Percentiles rank a stretch among this genome's conserved stretches.
Evolutionary conservation across 2,113 vertebrate species (phyloP).

Genomic region (Callopanchax toddi): DNA sequence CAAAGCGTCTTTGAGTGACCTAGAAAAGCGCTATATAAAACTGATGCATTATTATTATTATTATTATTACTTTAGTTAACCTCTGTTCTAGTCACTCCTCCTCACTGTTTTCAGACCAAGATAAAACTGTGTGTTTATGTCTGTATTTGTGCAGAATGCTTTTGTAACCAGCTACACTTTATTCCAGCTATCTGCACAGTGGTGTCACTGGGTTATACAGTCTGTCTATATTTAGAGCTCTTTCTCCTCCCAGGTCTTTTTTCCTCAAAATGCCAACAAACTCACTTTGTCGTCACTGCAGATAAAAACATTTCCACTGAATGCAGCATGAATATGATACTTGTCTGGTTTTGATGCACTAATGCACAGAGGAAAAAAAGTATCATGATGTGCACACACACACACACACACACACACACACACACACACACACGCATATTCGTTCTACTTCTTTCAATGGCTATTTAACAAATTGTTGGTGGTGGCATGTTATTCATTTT

Average conservation of each 20-base stretch:
- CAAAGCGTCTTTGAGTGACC: too few relatives aligned
- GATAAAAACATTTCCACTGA: neutral
- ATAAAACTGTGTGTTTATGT: neutral
- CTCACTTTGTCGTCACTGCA: slow-evolving; percentile 9
- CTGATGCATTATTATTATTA: too few relatives aligned
- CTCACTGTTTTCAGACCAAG: neutral
- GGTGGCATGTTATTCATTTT: neutral
- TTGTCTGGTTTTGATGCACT: neutral
- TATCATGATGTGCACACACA: neutral
- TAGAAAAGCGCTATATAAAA: too few relatives aligned
- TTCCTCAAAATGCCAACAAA: slow-evolving; percentile 12
- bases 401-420: neutral
- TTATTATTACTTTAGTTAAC: neutral
- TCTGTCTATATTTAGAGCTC: slow-evolving; percentile 61
- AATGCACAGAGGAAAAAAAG: neutral
- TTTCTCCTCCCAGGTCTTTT: neutral
- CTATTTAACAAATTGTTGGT: neutral
- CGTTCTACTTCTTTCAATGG: neutral
- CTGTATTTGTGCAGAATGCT: slow-evolving; percentile 5
- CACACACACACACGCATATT: neutral
- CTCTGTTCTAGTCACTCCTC: neutral
- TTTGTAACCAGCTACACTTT: slow-evolving; percentile 6
- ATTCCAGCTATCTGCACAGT: slow-evolving; percentile 20
- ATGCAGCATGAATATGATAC: neutral
- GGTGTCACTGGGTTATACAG: slow-evolving; percentile 48